Evolutionary conservation across 2,113 vertebrate genomes (phyloP), one percentile per base, ranked within the genome.

Genomic region (Mellivora capensis): DNA sequence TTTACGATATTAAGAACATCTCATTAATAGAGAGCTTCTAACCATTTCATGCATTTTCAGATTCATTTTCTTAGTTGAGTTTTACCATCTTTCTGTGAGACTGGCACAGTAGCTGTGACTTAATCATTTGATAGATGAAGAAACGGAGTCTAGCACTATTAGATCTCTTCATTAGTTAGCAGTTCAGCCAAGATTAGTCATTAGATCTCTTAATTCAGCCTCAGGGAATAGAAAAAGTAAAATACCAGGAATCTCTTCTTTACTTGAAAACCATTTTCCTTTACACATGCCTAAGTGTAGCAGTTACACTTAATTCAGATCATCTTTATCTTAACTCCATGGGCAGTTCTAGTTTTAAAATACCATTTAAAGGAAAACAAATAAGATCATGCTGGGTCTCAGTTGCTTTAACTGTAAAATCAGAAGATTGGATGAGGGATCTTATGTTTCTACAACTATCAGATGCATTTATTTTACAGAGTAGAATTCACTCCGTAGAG

Each of bases 291-390:
- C 31, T 61, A 95, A 59, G 34, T 44, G 6, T 1, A 96, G 76
- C 31, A 76, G 62, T 64, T 90, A 87, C 8, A 54, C 6, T 85
- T 13, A 54, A 79, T 74, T 80, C 17, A 44, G 44, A 64, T 14
- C 39, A 21, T 44, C 42, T 90, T 84, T 80, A 79, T 49, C 81
- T 84, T 77, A 54, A 74, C 94, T 69, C 14, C 21, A 52, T 81
- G 76, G 39, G 81, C 20, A 2, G 44, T 47, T 47, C 31, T 76
- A 47, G 29, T 76, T 76, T 85, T 62, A 86, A 80, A 94, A 34
- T 37, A 10, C 42, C 39, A n/a, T 94, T 90, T 59, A 17, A 96
- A 76, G 17, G 17, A 90, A 89, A 97, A 95, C 37, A 93, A 96
- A 34, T 64, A 87, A 87, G 3, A 77, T 57, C 29, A 57, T n/a